Evolutionary conservation across 2,113 vertebrate species (phyloP), one percentile per base, ranked within the genome.

Genomic region (Galemys pyrenaicus): DNA sequence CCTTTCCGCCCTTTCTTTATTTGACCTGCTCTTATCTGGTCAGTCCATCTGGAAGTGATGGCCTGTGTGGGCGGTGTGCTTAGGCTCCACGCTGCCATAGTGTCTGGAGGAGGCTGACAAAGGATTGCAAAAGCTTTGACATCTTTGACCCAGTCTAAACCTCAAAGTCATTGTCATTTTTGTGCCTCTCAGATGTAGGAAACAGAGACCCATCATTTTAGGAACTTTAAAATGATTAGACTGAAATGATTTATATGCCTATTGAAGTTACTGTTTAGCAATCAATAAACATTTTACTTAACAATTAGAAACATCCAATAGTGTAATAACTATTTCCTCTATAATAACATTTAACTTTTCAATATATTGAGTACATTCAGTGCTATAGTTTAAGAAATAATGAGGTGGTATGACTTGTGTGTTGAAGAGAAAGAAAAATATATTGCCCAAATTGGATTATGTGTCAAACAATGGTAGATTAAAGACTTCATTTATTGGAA

Each of bases 401-500:
- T 90, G 30, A 70, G 13, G 20, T 77, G 81, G 24, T 74, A 80
- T 77, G 41, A 81, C 37, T 87, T 51, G 5, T 64, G 35, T 56
- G 39, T 56, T 87, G 92, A 80, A 92, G n/a, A 75, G 83, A 89
- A 78, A 80, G 11, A 91, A 28, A 88, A 93, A 79, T 71, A 65
- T 65, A 80, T 84, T 92, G 71, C 6, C 44, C 54, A 92, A 82
- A 94, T 88, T 94, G 68, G 37, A 73, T 58, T 86, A 71, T 82
- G 19, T 94, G 82, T 86, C 85, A 81, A 89, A 67, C 32, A 84
- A 51, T 54, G 39, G 41, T 74, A 16, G 49, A 95, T 77, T 73
- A 74, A 85, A 95, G 16, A 74, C 49, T 85, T 94, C 49, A 74
- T 85, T 96, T 85, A 88, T 37, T 86, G 64, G n/a, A 70, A 92